Percentiles rank a stretch among this genome's conserved stretches.
phyloP scores from a whole-genome alignment of 2,888 invertebrate species.

The Lumbricus terrestris region DNA sequence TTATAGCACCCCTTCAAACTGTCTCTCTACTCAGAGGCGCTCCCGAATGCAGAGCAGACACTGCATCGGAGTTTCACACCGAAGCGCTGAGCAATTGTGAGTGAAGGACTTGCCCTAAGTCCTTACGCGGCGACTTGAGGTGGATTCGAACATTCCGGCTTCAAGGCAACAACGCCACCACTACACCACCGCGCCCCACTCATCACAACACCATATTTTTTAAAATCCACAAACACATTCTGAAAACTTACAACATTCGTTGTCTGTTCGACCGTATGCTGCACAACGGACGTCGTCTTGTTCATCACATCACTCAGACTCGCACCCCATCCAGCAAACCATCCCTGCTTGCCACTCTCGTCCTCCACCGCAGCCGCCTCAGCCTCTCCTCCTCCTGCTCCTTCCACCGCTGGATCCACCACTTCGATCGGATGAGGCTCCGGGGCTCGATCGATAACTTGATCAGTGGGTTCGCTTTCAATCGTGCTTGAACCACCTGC shows the following conservation, averaged over 20 bases:
- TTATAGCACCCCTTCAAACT: no score
- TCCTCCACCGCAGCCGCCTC: neutral
- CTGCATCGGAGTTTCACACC: no score
- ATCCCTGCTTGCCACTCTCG: neutral
- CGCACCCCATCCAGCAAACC: constrained; percentile 50
- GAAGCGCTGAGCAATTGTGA: no score
- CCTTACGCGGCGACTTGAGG: no score
- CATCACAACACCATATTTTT: no score
- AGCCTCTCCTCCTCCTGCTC: neutral
- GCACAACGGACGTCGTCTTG: constrained; percentile 36
- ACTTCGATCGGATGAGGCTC: neutral
- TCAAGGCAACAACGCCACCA: no score
- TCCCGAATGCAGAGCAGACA: no score
- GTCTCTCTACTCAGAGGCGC: no score
- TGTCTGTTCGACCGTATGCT: constrained; percentile 28
- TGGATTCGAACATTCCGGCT: no score
- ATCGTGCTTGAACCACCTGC: neutral
- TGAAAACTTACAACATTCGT: constrained; percentile 26
- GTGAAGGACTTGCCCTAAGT: no score
- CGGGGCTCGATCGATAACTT: neutral
- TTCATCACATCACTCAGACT: constrained; percentile 50
- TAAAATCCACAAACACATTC: no score
- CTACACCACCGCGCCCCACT: no score
- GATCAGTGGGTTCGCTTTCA: constrained; percentile 11
- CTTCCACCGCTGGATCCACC: neutral